Percentiles rank a stretch among this genome's conserved stretches.
Conservation (phyloP, 2,113 vertebrate genomes). For the Xiphophorus hellerii region DNA sequence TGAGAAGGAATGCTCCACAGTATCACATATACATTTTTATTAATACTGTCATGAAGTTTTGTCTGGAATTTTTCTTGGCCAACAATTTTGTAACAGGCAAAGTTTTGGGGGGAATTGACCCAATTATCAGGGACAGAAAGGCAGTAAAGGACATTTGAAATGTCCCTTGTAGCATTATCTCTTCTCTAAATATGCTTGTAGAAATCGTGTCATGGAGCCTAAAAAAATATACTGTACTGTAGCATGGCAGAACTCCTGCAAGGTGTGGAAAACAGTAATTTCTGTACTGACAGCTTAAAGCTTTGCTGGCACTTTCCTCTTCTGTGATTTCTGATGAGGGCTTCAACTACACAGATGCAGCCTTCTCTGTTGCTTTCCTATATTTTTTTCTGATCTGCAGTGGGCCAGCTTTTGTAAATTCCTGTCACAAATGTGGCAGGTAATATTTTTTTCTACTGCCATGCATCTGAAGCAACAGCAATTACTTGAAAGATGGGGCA, state of each 20-base stretch:
- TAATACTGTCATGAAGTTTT: background rate
- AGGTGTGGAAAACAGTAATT: background rate
- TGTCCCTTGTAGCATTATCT: constrained; percentile 1
- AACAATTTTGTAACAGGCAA: background rate
- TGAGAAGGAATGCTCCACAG: background rate
- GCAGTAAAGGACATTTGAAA: background rate
- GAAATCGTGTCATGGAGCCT: background rate
- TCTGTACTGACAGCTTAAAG: background rate
- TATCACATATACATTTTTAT: background rate
- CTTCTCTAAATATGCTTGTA: background rate
- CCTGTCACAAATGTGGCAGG: background rate
- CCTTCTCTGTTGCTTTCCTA: background rate
- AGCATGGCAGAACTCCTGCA: background rate
- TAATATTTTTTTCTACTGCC: background rate
- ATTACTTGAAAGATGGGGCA: background rate
- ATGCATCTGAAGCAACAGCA: constrained; percentile 4
- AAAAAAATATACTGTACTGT: background rate
- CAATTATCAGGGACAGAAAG: background rate
- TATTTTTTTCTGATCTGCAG: background rate
- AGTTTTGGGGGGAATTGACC: background rate
- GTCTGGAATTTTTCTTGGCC: background rate
- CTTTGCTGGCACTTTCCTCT: constrained; percentile 5
- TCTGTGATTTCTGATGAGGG: background rate
- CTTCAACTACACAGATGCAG: background rate
- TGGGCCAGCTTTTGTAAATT: background rate